A percentile compares a stretch with the other conserved stretches of the same genome.
These are phyloP conservation scores for Drosophila leontia DNA, from an alignment of 1,140 invertebrate genomes.

Conservation along the genomic window DNA sequence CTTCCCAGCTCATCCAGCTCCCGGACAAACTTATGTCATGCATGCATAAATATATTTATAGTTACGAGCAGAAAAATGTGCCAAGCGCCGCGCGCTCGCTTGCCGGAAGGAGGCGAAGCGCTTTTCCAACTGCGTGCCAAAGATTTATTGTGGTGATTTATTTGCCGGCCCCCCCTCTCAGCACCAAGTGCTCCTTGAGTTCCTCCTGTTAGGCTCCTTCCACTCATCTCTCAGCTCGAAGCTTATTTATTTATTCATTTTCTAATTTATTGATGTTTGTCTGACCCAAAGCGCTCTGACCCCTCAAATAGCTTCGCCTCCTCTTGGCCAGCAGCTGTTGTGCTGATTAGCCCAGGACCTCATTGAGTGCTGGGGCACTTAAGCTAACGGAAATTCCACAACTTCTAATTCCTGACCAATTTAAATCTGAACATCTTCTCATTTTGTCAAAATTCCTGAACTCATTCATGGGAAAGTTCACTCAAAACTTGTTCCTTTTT, in stretches of 20 bases:
- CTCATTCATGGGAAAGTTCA: constrained; percentile 4
- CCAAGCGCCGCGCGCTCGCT: constrained; percentile 27
- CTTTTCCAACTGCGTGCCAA: constrained; percentile 71
- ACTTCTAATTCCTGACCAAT: constrained; percentile 27
- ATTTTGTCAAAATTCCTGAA: background rate
- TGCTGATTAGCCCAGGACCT: constrained; percentile 62
- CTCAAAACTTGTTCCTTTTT: constrained; percentile 10
- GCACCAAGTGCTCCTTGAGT: background rate
- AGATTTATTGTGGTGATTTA: constrained; percentile 84
- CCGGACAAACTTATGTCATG: constrained; percentile 78
- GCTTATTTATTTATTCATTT: constrained; percentile 84
- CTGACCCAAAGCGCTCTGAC: constrained; percentile 72
- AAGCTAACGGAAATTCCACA: constrained; percentile 29
- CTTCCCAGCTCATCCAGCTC: constrained; percentile 51
- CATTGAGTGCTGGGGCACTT: constrained; percentile 20
- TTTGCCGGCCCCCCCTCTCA: constrained; percentile 39
- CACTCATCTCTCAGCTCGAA: constrained; percentile 40
- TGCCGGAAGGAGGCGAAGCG: constrained; percentile 30
- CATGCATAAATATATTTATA: constrained; percentile 82
- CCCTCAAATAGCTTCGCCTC: background rate
- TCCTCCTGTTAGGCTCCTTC: constrained; percentile 1
- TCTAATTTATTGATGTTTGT: constrained; percentile 84
- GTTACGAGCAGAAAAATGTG: constrained; percentile 70
- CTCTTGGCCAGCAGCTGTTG: constrained; percentile 54
- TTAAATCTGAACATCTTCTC: constrained; percentile 9